phyloP scores from a whole-genome alignment of 2,888 invertebrate genomes.

The Eledona agricola region DNA sequence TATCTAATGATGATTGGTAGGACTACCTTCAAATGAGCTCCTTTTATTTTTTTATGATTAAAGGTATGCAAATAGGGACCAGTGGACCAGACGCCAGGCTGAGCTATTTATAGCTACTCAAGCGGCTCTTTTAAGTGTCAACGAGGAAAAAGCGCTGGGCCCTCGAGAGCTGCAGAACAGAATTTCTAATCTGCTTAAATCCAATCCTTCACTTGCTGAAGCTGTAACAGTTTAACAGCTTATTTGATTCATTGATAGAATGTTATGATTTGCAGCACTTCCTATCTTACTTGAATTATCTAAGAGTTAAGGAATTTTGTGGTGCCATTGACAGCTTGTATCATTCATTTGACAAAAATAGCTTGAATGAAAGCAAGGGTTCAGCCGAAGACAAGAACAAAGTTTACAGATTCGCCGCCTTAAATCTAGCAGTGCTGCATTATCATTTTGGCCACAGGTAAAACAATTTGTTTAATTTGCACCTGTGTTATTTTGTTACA shows the following conservation, averaged over 20 bases:
- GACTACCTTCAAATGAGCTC: neutral
- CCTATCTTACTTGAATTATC: slow-evolving; percentile 87
- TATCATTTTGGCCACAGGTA: slow-evolving; percentile 86
- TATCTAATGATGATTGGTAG: slow-evolving; percentile 46
- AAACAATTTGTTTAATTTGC: slow-evolving; percentile 39
- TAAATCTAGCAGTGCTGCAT: slow-evolving; percentile 90
- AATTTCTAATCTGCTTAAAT: slow-evolving; percentile 75
- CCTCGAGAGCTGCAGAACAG: slow-evolving; percentile 80
- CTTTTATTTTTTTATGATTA: neutral
- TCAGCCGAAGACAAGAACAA: slow-evolving; percentile 67
- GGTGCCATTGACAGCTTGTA: slow-evolving; percentile 81
- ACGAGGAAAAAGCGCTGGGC: slow-evolving; percentile 80
- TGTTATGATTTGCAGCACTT: slow-evolving; percentile 75
- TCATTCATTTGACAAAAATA: slow-evolving; percentile 81
- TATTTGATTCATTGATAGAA: neutral
- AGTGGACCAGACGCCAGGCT: slow-evolving; percentile 88
- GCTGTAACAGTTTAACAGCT: slow-evolving; percentile 76
- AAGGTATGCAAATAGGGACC: slow-evolving; percentile 67
- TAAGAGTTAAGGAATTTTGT: slow-evolving; percentile 87
- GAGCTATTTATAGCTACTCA: slow-evolving; percentile 90
- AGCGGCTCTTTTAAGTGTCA: slow-evolving; percentile 80
- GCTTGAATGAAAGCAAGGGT: slow-evolving; percentile 62
- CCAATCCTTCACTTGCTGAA: slow-evolving; percentile 83
- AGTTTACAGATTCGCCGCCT: slow-evolving; percentile 85
- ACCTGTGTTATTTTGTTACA: neutral